Base-by-base conservation (phyloP, 2,888 invertebrate species). In the Acrobasis consociella region DNA sequence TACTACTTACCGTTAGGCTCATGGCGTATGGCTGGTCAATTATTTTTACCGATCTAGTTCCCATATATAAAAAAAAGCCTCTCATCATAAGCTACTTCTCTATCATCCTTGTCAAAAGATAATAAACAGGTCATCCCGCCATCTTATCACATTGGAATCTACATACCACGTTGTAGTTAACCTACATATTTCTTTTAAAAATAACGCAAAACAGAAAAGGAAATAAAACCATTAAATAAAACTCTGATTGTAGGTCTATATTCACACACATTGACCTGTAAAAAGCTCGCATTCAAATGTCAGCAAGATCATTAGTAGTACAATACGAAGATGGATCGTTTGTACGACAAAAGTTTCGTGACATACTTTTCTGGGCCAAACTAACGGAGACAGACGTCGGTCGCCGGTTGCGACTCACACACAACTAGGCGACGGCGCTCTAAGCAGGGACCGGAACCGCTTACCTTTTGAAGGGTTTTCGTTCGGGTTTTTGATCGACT, bases 301-400 rank as follows among this genome's bases (percentile, higher is more conserved):
- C 56, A 22, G 17, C 17, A 42, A 13, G 42, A 56, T 46, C 56
- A 56, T 56, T 56, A 56, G 42, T 38, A 53, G 42, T 56, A 56
- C 56, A 56, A 56, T 56, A 42, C 56, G 56, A 56, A 56, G 56
- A 56, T 56, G 22, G 42, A 56, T 56, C 42, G 42, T 42, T 22
- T 1, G 42, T 7, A 22, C 22, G 42, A 42, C 39, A 56, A 42
- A 56, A 56, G 56, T 56, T 56, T 42, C 42, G 42, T 56, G 42
- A 42, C 56, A 56, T 9, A 56, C 42, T 42, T 56, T 56, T 42
- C 56, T 56, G 42, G 39, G 56, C 42, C 39, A 42, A 56, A 56
- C 39, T 56, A 39, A 55, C 52, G 22, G 52, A 37, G 46, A 31
- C 31, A n/a, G 22, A 0, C 13, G 31, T 3, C 22, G 11, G n/a